Conservation (phyloP, 2,888 invertebrate species). For the Carcina quercana region DNA sequence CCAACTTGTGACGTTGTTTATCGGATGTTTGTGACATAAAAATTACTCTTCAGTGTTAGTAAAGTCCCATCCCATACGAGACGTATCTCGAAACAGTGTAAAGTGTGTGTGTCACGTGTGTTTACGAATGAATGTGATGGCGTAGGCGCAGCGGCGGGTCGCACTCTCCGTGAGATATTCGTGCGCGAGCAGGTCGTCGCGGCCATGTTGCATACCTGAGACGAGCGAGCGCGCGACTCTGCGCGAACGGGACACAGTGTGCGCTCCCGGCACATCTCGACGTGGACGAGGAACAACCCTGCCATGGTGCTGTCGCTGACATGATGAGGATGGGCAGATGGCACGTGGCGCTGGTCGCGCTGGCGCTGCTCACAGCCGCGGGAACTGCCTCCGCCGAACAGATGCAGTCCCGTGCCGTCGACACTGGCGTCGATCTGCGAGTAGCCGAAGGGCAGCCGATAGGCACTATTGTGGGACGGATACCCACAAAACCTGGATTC, state of each 20-base stretch:
- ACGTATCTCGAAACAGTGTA: constrained; percentile 24
- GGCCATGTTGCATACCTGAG: constrained; percentile 75
- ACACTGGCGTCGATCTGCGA: constrained; percentile 89
- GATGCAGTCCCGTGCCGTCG: constrained; percentile 92
- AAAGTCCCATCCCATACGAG: constrained; percentile 1
- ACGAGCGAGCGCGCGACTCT: constrained; percentile 63
- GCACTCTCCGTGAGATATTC: constrained; percentile 71
- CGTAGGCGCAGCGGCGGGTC: constrained; percentile 68
- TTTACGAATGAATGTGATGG: constrained; percentile 69
- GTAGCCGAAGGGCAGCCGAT: constrained; percentile 89
- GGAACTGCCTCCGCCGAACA: constrained; percentile 66
- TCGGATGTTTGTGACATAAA: constrained; percentile 14
- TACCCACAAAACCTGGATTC: constrained; percentile 90
- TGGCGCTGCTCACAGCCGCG: constrained; percentile 55
- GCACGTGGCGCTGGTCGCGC: constrained; percentile 64
- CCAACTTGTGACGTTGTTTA: constrained; percentile 31
- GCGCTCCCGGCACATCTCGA: constrained; percentile 46
- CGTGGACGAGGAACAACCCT: constrained; percentile 53
- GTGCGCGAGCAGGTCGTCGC: constrained; percentile 69
- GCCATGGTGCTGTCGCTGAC: constrained; percentile 60
- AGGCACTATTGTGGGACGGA: constrained; percentile 89
- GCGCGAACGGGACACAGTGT: constrained; percentile 67
- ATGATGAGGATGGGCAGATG: constrained; percentile 66
- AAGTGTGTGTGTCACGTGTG: constrained; percentile 70
- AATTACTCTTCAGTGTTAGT: constrained; percentile 3